A percentile compares a stretch with the other conserved stretches of the same genome.
phyloP scores from a whole-genome alignment of 2,113 vertebrate species.

The Coptodon bakossiorum region DNA sequence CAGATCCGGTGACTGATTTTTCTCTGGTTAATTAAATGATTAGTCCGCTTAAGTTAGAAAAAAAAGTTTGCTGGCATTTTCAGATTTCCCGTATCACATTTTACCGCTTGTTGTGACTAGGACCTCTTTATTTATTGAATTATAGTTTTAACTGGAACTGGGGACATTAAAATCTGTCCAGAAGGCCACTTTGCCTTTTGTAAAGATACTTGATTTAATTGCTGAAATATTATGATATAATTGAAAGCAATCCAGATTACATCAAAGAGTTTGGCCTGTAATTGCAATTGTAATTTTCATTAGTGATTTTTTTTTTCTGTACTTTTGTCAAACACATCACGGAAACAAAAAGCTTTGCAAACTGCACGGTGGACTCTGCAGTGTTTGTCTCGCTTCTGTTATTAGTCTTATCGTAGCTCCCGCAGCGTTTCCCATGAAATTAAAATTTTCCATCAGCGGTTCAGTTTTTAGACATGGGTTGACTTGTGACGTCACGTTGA shows the following conservation, averaged over 20 bases:
- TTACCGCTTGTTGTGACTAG: neutral
- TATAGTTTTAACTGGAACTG: neutral
- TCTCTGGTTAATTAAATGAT: neutral
- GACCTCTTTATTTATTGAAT: neutral
- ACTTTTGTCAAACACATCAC: neutral
- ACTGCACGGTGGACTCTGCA: conserved; percentile 7
- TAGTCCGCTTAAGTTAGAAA: neutral
- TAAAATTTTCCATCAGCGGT: conserved; percentile 13
- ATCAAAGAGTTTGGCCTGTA: conserved; percentile 44
- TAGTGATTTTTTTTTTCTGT: neutral
- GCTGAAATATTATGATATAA: conserved; percentile 37
- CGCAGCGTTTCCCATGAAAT: conserved; percentile 55
- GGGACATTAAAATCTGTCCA: neutral
- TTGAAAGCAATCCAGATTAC: conserved; percentile 51
- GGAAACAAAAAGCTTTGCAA: conserved; percentile 15
- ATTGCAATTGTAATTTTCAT: conserved; percentile 58
- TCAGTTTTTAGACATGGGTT: conserved; percentile 42
- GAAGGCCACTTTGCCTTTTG: neutral
- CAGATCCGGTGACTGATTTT: neutral
- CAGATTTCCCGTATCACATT: neutral
- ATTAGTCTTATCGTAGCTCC: conserved; percentile 50
- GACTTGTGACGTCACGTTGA: neutral
- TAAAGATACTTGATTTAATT: conserved; percentile 18
- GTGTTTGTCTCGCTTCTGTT: conserved; percentile 38
- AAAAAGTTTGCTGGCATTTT: neutral